Percentiles rank a stretch among this genome's conserved stretches.
phyloP scores from a whole-genome alignment of 1,140 invertebrate genomes.

The Diuraphis noxia region DNA sequence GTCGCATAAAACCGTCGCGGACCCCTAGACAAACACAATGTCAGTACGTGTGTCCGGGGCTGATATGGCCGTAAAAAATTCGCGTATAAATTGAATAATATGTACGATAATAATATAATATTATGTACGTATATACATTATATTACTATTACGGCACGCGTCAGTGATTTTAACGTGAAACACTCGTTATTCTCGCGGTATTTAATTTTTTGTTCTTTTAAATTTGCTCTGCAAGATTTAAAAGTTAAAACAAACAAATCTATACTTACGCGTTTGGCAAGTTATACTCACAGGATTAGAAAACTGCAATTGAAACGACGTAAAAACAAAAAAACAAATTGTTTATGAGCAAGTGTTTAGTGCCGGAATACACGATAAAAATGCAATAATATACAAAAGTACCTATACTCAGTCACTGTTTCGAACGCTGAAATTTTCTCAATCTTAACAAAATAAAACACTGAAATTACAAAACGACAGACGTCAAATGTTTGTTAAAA shows the following conservation, averaged over 20 bases:
- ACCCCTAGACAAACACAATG: conserved; percentile 14
- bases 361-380: background rate
- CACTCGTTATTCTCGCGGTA: background rate
- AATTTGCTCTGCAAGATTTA: background rate
- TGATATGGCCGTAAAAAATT: background rate
- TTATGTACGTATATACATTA: background rate
- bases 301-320: no score
- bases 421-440: background rate
- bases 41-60: background rate
- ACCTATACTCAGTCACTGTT: background rate
- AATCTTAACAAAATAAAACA: background rate
- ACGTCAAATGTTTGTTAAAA: background rate
- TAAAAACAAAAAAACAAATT: background rate
- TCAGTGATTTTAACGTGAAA: background rate
- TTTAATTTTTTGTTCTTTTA: background rate
- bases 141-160: no score
- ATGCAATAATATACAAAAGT: background rate
- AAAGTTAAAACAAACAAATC: background rate
- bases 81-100: background rate
- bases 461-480: background rate
- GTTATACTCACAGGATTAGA: no score
- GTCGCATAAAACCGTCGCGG: background rate
- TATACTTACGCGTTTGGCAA: background rate
- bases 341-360: no score
- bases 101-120: background rate